phyloP scores from a whole-genome alignment of 2,888 invertebrate genomes.

The Coremacera marginata region DNA sequence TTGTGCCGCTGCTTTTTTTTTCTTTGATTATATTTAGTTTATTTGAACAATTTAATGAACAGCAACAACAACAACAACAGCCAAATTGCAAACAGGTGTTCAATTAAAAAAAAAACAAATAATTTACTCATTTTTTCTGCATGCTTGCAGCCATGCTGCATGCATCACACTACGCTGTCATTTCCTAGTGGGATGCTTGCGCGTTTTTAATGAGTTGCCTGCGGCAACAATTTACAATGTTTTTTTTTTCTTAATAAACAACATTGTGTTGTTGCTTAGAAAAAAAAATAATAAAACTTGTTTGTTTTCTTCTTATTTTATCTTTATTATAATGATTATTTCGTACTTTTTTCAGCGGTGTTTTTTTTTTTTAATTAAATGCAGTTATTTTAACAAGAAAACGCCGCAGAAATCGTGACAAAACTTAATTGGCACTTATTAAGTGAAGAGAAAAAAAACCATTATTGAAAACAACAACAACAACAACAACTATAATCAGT shows the following conservation, averaged over 20 bases:
- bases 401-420: constrained; percentile 42
- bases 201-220: constrained; percentile 26
- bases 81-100: constrained; percentile 18
- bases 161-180: not conserved
- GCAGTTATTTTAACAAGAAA: constrained; percentile 30
- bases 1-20: constrained; percentile 42
- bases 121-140: not conserved
- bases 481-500: not conserved
- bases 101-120: constrained; percentile 12
- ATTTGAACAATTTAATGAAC: constrained; percentile 45
- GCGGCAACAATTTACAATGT: constrained; percentile 11
- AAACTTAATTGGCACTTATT: constrained; percentile 33
- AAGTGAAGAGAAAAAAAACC: not conserved
- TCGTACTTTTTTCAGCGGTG: not conserved
- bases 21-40: constrained; percentile 32
- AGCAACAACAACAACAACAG: constrained; percentile 37
- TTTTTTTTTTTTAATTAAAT: constrained; percentile 22
- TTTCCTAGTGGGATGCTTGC: constrained; percentile 22
- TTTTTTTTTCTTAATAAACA: constrained; percentile 7
- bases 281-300: not conserved
- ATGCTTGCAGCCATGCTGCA: not conserved
- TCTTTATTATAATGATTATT: not conserved
- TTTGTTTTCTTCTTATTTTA: not conserved
- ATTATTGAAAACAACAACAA: not conserved
- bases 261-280: not conserved